These are phyloP conservation scores for Euglossa dilemma DNA, from an alignment of 1,140 invertebrate genomes.

Conservation along the genomic window DNA sequence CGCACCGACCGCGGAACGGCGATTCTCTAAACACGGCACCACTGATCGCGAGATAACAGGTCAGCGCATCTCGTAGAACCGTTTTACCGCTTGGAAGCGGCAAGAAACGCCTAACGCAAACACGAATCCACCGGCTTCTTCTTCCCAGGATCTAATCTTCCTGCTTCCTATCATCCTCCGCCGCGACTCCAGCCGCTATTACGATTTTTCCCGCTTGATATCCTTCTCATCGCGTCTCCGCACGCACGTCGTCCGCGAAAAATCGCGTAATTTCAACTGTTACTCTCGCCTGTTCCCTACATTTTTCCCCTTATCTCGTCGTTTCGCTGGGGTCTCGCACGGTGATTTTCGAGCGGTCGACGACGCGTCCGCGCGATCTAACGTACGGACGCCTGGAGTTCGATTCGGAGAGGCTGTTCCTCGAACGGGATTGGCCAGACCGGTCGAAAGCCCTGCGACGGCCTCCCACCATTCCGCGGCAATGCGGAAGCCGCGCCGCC, in stretches of 20 bases:
- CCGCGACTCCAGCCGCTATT: background rate
- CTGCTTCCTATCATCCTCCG: background rate
- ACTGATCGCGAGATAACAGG: constrained; percentile 16
- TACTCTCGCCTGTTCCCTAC: background rate
- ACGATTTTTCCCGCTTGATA: background rate
- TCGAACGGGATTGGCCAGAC: constrained; percentile 16
- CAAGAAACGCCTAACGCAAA: constrained; percentile 12
- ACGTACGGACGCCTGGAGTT: background rate
- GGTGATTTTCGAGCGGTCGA: background rate
- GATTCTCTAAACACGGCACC: background rate
- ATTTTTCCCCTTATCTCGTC: background rate
- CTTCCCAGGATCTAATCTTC: background rate
- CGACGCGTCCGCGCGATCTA: background rate
- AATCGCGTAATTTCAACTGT: background rate
- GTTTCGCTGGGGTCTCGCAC: background rate
- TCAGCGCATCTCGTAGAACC: constrained; percentile 9
- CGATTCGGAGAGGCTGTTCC: background rate
- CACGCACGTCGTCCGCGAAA: background rate
- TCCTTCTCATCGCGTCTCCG: background rate
- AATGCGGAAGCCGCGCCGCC: constrained; percentile 48
- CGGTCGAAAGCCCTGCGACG: constrained; percentile 43
- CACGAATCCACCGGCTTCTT: constrained; percentile 14
- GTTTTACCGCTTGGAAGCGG: background rate
- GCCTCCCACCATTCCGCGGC: constrained; percentile 37
- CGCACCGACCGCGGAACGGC: background rate